Conservation (phyloP, 1,140 invertebrate genomes). For the Arion vulgaris region DNA sequence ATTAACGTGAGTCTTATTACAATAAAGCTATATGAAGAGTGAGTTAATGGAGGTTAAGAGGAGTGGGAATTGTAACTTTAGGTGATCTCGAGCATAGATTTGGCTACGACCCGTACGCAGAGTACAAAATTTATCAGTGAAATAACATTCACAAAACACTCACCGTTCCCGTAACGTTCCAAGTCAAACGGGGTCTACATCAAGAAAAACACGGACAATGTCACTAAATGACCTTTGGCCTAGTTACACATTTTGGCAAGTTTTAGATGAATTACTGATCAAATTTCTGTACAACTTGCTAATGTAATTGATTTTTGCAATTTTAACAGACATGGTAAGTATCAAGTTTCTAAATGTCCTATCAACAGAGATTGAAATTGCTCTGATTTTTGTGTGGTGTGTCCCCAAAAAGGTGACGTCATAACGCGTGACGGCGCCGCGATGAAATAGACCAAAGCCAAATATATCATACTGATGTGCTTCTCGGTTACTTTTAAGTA, state of each 20-base stretch:
- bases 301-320: background rate
- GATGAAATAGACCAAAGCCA: background rate
- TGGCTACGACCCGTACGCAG: slow-evolving; percentile 23
- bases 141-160: slow-evolving; percentile 77
- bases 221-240: slow-evolving; percentile 59
- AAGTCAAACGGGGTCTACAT: slow-evolving; percentile 73
- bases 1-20: background rate
- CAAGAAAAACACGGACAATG: slow-evolving; percentile 53
- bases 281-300: background rate
- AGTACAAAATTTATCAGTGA: slow-evolving; percentile 75
- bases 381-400: slow-evolving; percentile 23
- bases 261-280: slow-evolving; percentile 8
- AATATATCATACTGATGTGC: too few species aligned
- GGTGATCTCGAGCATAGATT: slow-evolving; percentile 2
- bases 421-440: slow-evolving; percentile 32
- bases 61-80: background rate
- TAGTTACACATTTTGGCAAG: slow-evolving; percentile 27
- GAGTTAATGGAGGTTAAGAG: background rate
- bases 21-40: background rate
- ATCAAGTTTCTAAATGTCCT: background rate
- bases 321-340: background rate
- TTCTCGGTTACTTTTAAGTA: too few species aligned
- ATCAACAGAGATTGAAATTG: background rate
- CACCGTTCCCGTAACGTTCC: slow-evolving; percentile 76
- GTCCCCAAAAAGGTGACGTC: slow-evolving; percentile 38